Conservation (phyloP, 2,888 invertebrate species). For the Melanchra persicariae region DNA sequence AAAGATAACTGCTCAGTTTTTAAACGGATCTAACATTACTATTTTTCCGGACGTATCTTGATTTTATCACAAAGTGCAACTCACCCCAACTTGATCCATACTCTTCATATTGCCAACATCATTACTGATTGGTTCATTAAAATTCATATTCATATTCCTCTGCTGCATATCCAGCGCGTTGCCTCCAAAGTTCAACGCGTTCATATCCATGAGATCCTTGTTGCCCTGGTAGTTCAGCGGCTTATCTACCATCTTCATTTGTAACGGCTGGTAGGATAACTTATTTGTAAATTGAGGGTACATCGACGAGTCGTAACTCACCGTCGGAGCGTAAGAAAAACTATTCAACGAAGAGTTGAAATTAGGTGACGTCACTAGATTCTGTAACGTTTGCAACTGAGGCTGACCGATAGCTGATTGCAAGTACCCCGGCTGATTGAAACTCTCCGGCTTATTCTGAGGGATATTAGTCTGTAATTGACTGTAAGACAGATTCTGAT, state of each 20-base stretch:
- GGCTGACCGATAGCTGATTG: constrained; percentile 81
- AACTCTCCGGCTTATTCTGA: constrained; percentile 73
- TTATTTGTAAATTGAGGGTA: constrained; percentile 85
- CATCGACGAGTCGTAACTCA: constrained; percentile 84
- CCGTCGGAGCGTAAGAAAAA: constrained; percentile 77
- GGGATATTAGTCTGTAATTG: constrained; percentile 69
- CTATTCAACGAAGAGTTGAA: constrained; percentile 82
- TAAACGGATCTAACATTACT: no score
- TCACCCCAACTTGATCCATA: constrained; percentile 77
- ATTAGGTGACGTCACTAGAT: constrained; percentile 79
- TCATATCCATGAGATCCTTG: constrained; percentile 77
- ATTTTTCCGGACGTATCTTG: no score
- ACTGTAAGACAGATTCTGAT: constrained; percentile 73
- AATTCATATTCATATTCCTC: constrained; percentile 74
- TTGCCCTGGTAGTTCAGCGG: constrained; percentile 70
- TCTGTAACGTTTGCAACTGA: constrained; percentile 80
- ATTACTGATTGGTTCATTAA: constrained; percentile 69
- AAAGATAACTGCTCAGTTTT: no score
- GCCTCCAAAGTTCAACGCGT: constrained; percentile 71
- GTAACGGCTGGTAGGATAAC: constrained; percentile 77
- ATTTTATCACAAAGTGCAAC: constrained; percentile 44
- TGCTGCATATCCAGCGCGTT: constrained; percentile 76
- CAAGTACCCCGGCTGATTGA: constrained; percentile 71
- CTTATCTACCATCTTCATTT: constrained; percentile 77
- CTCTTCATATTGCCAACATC: constrained; percentile 71